phyloP scores from a whole-genome alignment of 2,797 vertebrate species.

The Eulemur mongoz region DNA sequence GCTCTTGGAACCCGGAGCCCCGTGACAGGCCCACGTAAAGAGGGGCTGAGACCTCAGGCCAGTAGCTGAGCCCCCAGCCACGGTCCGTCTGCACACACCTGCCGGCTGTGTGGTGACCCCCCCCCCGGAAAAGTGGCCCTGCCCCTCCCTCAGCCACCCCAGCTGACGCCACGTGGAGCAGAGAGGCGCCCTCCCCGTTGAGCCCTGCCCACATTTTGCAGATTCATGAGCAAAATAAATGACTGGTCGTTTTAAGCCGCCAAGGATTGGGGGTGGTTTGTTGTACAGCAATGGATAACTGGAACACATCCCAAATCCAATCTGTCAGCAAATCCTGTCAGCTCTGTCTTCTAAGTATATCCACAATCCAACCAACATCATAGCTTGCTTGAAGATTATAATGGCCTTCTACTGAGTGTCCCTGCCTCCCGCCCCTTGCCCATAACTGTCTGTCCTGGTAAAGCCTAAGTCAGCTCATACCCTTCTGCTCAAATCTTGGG shows the following conservation, averaged over 20 bases:
- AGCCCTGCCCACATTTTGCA: not conserved
- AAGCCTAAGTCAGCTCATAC: not conserved
- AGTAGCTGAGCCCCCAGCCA: not conserved
- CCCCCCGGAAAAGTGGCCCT: not conserved
- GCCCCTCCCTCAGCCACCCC: fast-evolving
- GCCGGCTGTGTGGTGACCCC: not conserved
- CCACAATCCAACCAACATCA: not conserved
- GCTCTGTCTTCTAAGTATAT: slow-evolving; percentile 9
- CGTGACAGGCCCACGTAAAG: fast-evolving
- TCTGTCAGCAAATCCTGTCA: slow-evolving; percentile 25
- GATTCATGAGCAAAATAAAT: not conserved
- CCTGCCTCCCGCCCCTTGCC: not conserved
- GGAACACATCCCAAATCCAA: not conserved
- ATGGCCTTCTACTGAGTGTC: not conserved
- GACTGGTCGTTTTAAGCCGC: not conserved
- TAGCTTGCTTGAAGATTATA: not conserved
- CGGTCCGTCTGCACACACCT: not conserved
- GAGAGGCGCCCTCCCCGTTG: not conserved
- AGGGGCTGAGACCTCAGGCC: not conserved
- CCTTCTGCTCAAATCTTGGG: not conserved
- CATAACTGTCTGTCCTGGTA: not conserved
- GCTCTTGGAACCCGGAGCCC: not conserved
- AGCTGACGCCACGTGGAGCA: not conserved
- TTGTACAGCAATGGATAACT: not conserved
- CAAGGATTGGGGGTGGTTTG: slow-evolving; percentile 13